These are phyloP conservation scores for Schizaphis graminum DNA, from an alignment of 2,888 invertebrate genomes.

Conservation along the genomic window DNA sequence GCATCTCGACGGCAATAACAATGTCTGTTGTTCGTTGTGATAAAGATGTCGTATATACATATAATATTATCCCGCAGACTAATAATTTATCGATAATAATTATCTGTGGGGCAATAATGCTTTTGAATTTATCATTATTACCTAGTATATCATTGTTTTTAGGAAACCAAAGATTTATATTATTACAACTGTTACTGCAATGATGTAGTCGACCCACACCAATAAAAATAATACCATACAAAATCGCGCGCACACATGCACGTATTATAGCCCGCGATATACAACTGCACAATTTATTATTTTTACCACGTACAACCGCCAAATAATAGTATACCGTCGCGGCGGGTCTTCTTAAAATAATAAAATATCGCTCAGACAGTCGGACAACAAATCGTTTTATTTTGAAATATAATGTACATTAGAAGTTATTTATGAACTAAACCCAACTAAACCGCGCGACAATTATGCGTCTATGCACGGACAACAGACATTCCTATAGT, in stretches of 20 bases:
- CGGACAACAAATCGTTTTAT: constrained; percentile 1
- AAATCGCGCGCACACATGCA: not conserved
- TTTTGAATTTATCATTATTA: not conserved
- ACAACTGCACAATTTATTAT: constrained; percentile 4
- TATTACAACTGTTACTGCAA: not conserved
- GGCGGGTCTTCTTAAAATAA: not conserved
- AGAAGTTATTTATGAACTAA: not conserved
- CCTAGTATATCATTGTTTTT: not conserved
- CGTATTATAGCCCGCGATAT: not conserved
- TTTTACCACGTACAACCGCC: not conserved
- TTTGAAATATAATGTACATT: not conserved
- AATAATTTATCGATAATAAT: not conserved
- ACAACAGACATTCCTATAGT: not conserved
- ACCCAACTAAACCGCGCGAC: not conserved
- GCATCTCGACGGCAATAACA: too few species aligned
- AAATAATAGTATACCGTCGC: not conserved
- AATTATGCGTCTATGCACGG: not conserved
- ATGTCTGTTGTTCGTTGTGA: not conserved
- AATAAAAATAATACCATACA: constrained; percentile 7
- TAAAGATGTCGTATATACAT: not conserved
- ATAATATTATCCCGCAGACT: not conserved
- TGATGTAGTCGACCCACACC: not conserved
- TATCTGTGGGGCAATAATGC: not conserved
- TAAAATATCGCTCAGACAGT: not conserved
- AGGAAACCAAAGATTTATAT: not conserved